Percentiles rank a stretch among this genome's conserved stretches.
Evolutionary conservation across 1,140 invertebrate genomes (phyloP).

Genomic region (Pissodes strobi): DNA sequence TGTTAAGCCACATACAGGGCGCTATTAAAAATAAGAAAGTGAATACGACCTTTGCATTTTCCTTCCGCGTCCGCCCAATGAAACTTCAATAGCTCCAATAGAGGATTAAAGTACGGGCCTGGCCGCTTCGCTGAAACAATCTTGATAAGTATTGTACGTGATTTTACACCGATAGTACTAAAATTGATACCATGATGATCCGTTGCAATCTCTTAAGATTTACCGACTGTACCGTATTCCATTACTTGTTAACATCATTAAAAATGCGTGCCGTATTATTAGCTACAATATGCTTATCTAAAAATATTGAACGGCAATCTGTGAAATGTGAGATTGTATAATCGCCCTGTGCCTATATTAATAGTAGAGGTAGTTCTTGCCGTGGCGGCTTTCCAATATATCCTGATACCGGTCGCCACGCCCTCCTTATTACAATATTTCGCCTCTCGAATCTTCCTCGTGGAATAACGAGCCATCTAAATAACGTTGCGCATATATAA

Average conservation of each 20-base stretch:
- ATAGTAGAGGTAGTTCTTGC: constrained; percentile 23
- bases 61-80: no score
- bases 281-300: constrained; percentile 29
- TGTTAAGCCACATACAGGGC: no score
- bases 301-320: constrained; percentile 32
- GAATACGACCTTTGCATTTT: no score
- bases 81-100: no score
- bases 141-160: constrained; percentile 37
- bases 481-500: constrained; percentile 1
- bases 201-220: constrained; percentile 25
- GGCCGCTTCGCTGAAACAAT: constrained; percentile 7
- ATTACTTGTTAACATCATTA: constrained; percentile 35
- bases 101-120: not conserved
- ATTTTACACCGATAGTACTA: constrained; percentile 40
- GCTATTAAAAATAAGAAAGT: no score
- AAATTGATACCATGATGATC: constrained; percentile 39
- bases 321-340: constrained; percentile 34
- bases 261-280: constrained; percentile 30
- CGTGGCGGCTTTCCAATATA: constrained; percentile 23
- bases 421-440: constrained; percentile 29
- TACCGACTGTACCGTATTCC: constrained; percentile 28
- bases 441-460: constrained; percentile 6
- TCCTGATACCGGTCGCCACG: constrained; percentile 13
- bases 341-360: constrained; percentile 30
- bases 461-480: constrained; percentile 5